Percentiles rank a stretch among this genome's conserved stretches.
phyloP scores from a whole-genome alignment of 2,797 vertebrate genomes.

The Myotis vivesi region DNA sequence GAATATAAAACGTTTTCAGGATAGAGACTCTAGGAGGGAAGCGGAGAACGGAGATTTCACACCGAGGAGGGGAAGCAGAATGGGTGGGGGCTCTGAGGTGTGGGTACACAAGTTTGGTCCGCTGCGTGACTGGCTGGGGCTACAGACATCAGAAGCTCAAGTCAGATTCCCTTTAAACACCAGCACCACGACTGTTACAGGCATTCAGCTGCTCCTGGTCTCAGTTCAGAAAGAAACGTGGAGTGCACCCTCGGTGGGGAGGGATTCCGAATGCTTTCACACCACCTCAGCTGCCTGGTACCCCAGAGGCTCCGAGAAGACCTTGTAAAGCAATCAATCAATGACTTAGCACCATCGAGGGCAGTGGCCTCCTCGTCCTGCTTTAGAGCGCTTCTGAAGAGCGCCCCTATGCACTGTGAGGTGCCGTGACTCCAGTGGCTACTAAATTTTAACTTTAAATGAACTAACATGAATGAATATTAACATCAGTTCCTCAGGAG shows the following conservation, averaged over 20 bases:
- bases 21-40: background rate
- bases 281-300: background rate
- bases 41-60: background rate
- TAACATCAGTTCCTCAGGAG: background rate
- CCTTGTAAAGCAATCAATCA: background rate
- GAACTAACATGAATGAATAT: background rate
- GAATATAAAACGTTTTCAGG: background rate
- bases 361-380: background rate
- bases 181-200: background rate
- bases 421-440: too few species aligned
- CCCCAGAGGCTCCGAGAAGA: background rate
- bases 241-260: accelerated
- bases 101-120: accelerated
- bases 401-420: accelerated
- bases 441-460: background rate
- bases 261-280: background rate
- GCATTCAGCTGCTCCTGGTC: background rate
- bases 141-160: background rate
- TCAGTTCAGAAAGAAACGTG: background rate
- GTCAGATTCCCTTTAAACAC: background rate
- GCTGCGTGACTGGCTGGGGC: too few species aligned
- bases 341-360: accelerated
- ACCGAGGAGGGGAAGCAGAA: too few species aligned
- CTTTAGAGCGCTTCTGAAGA: background rate
- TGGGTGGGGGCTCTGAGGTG: too few species aligned